Conservation (phyloP, 2,113 vertebrate genomes). For the Oreocharis arfaki region DNA sequence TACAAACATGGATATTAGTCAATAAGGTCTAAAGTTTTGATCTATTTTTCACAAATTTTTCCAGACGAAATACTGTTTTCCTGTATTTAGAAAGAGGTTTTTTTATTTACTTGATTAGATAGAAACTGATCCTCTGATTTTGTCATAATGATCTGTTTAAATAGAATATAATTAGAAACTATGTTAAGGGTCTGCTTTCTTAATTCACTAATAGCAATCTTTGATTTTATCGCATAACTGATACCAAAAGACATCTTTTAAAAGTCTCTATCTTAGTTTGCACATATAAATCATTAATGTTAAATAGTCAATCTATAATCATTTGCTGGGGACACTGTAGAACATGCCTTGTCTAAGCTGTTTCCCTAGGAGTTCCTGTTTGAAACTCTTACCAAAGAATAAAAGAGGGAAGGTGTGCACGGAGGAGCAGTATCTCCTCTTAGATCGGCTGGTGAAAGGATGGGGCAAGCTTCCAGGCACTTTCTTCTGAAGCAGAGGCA, state of each 20-base stretch:
- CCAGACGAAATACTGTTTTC: neutral
- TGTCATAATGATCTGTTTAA: neutral
- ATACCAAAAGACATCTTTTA: neutral
- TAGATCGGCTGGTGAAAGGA: neutral
- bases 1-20: neutral
- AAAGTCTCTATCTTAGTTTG: neutral
- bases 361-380: neutral
- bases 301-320: neutral
- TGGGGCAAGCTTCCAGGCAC: neutral
- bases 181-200: neutral
- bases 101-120: neutral
- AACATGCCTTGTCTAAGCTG: neutral
- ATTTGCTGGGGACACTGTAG: neutral
- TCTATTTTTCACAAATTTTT: neutral
- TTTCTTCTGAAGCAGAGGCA: neutral
- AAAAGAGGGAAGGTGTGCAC: neutral
- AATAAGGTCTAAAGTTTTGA: neutral
- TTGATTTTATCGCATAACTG: neutral
- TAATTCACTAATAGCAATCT: constrained; percentile 34
- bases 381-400: neutral
- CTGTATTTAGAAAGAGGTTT: neutral
- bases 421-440: neutral
- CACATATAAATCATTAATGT: neutral
- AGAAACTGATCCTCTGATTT: neutral
- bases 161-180: neutral